Percentiles rank a stretch among this genome's conserved stretches.
Conservation (phyloP, 2,888 invertebrate species). For the Trilocha varians region DNA sequence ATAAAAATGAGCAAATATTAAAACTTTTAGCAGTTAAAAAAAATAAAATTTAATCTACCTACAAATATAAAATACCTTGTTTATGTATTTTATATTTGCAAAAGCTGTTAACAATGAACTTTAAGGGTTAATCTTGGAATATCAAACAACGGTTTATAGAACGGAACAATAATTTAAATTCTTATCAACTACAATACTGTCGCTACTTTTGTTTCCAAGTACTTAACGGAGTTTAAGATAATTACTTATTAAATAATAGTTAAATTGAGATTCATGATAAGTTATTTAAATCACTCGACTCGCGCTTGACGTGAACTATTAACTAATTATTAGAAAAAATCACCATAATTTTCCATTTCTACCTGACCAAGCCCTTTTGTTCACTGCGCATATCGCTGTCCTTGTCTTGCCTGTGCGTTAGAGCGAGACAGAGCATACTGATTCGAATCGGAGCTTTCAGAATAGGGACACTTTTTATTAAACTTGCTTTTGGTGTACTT, state of each 20-base stretch:
- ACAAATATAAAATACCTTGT: no score
- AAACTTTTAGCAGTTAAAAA: no score
- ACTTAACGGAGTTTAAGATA: background rate
- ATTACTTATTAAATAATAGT: background rate
- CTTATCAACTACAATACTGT: background rate
- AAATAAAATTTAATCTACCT: no score
- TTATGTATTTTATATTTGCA: no score
- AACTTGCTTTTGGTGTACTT: background rate
- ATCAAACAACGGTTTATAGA: constrained; percentile 1
- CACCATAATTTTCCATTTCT: constrained; percentile 16
- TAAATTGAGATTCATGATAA: background rate
- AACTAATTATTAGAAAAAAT: background rate
- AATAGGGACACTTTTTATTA: constrained; percentile 4
- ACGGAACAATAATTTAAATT: constrained; percentile 5
- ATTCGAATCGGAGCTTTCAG: constrained; percentile 25
- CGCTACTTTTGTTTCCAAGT: background rate
- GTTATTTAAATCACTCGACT: background rate
- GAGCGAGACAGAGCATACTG: constrained; percentile 20
- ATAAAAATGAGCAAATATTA: no score
- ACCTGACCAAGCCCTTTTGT: constrained; percentile 35
- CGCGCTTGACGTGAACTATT: background rate
- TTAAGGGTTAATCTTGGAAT: no score
- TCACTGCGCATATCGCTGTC: constrained; percentile 23
- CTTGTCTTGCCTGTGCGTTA: constrained; percentile 16
- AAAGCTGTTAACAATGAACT: no score